Conservation (phyloP, 2,888 invertebrate genomes). For the Tenthredo distinguenda region DNA sequence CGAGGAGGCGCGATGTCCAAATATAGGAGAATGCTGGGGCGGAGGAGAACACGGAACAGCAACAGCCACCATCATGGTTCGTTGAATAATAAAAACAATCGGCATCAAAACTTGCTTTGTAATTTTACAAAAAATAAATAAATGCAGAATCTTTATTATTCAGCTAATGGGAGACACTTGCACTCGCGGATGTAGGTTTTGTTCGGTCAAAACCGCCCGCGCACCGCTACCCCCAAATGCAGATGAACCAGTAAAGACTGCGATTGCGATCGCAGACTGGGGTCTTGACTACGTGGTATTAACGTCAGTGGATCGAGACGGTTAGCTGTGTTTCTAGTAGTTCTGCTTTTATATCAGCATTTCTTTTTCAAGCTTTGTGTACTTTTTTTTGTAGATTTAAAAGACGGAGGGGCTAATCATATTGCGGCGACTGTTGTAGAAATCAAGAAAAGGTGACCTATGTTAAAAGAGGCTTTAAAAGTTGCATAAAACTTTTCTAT, state of each 20-base stretch:
- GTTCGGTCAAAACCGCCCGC: slow-evolving; percentile 97
- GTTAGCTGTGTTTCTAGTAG: slow-evolving; percentile 78
- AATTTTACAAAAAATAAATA: background rate
- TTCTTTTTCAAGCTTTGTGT: slow-evolving; percentile 34
- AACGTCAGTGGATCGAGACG: slow-evolving; percentile 98
- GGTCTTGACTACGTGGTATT: slow-evolving; percentile 98
- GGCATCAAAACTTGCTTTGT: background rate
- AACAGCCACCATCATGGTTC: slow-evolving; percentile 99
- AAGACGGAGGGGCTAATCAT: slow-evolving; percentile 96
- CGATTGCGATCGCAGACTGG: slow-evolving; percentile 95
- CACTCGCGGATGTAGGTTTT: slow-evolving; percentile 98
- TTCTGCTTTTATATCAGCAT: background rate
- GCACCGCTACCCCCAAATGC: slow-evolving; percentile 94
- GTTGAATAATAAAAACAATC: slow-evolving; percentile 53
- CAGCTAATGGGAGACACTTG: slow-evolving; percentile 99
- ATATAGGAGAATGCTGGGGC: slow-evolving; percentile 99
- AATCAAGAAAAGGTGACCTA: slow-evolving; percentile 71
- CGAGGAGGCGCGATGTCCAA: slow-evolving; percentile 98
- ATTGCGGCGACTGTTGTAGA: slow-evolving; percentile 89
- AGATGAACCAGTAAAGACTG: slow-evolving; percentile 95
- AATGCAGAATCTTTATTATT: slow-evolving; percentile 45
- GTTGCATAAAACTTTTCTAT: background rate
- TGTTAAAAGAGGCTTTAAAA: slow-evolving; percentile 15
- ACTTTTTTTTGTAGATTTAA: slow-evolving; percentile 84
- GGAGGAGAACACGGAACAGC: slow-evolving; percentile 96